These are phyloP conservation scores for Chloroceryle amazona DNA, from an alignment of 2,797 vertebrate genomes.

Conservation along the genomic window DNA sequence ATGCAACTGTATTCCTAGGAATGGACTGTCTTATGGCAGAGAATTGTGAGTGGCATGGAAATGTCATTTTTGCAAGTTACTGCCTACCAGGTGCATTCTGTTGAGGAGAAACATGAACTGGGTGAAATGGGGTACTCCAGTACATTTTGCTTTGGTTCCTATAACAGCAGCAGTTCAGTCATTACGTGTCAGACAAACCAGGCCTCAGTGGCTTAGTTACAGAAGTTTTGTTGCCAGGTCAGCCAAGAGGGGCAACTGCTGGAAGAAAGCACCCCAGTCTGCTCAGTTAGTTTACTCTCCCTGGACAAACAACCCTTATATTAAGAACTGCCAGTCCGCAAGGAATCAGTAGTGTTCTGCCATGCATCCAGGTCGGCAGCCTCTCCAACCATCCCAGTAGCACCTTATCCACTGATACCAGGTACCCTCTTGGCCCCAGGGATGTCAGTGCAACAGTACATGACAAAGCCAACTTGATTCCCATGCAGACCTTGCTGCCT, in stretches of 20 bases:
- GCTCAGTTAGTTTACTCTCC: neutral
- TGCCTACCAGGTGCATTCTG: neutral
- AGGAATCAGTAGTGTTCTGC: neutral
- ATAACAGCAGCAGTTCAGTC: neutral
- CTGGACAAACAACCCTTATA: neutral
- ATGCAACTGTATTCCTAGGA: neutral
- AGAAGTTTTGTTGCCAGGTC: neutral
- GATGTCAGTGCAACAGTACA: neutral
- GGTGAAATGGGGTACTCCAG: neutral
- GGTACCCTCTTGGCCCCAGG: neutral
- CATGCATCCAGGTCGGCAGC: rapidly evolving
- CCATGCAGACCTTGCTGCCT: neutral
- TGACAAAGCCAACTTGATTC: neutral
- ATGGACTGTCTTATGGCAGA: neutral
- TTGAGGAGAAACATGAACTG: neutral
- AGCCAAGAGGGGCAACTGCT: neutral
- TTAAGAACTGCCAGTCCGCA: neutral
- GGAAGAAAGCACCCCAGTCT: neutral
- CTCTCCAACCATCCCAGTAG: neutral
- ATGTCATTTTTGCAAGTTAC: neutral
- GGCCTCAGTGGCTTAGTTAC: neutral
- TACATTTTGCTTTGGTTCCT: neutral
- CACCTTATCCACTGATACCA: neutral
- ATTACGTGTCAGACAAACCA: neutral
- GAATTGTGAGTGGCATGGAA: neutral